Conservation (phyloP, 2,797 vertebrate genomes). For the Setipinna tenuifilis region DNA sequence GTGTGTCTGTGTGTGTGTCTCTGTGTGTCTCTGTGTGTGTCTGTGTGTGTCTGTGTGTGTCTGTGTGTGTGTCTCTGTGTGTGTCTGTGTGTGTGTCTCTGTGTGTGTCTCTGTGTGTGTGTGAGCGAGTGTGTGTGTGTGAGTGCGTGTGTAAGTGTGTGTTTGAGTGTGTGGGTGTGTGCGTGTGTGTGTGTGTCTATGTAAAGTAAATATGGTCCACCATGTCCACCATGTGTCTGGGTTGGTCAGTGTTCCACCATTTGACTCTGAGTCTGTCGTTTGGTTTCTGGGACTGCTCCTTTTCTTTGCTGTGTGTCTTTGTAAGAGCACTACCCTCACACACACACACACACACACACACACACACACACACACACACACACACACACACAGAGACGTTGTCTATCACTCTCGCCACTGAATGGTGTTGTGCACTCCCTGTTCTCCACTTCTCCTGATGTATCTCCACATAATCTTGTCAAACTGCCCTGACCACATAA, state of each 20-base stretch:
- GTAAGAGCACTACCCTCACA: neutral
- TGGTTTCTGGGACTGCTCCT: neutral
- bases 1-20: too few relatives aligned
- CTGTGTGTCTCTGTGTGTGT: too few relatives aligned
- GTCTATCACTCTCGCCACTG: neutral
- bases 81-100: too few relatives aligned
- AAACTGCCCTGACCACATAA: too few relatives aligned
- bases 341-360: neutral
- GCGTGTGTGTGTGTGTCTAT: neutral
- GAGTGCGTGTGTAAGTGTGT: constrained; percentile 34
- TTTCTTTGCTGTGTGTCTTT: neutral
- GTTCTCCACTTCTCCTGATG: neutral
- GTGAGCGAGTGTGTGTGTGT: neutral
- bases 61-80: too few relatives aligned
- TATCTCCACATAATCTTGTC: neutral
- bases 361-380: constrained; percentile 6
- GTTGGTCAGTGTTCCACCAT: neutral
- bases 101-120: too few relatives aligned
- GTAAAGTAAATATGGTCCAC: too few relatives aligned
- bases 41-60: too few relatives aligned
- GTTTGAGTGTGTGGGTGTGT: neutral
- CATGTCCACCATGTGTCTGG: neutral
- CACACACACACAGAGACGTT: neutral
- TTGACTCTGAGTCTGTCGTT: neutral
- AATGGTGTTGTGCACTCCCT: neutral